phyloP scores from a whole-genome alignment of 2,888 invertebrate genomes.

The Formica aserva region DNA sequence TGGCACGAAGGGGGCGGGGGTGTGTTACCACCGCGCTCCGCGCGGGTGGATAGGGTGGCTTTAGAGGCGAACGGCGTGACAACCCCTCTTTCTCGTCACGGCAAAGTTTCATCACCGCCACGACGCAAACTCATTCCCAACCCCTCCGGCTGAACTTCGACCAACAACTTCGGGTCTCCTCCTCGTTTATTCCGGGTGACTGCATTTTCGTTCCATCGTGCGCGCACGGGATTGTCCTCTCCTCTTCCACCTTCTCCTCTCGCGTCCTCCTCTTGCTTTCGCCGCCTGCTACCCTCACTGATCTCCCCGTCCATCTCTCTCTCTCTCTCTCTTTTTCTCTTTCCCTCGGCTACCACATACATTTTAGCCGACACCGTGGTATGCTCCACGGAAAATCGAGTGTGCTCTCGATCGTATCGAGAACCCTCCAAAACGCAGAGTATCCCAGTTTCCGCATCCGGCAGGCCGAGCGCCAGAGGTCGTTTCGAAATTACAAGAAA shows the following conservation, averaged over 20 bases:
- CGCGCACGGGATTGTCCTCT: slow-evolving; percentile 56
- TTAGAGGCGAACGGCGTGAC: slow-evolving; percentile 80
- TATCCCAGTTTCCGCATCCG: slow-evolving; percentile 26
- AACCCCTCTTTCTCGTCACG: slow-evolving; percentile 84
- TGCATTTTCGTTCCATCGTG: slow-evolving; percentile 84
- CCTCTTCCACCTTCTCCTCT: slow-evolving; percentile 32
- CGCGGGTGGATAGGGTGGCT: slow-evolving; percentile 63
- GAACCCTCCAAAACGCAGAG: slow-evolving; percentile 61
- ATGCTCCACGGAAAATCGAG: slow-evolving; percentile 71
- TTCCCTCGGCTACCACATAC: slow-evolving; percentile 73
- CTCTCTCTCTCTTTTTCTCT: slow-evolving; percentile 33
- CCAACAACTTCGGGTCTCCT: slow-evolving; percentile 85
- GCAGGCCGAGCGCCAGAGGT: not conserved
- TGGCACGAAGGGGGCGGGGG: slow-evolving; percentile 45
- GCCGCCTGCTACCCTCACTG: slow-evolving; percentile 55
- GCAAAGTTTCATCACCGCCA: slow-evolving; percentile 85
- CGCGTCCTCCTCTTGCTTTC: slow-evolving; percentile 58
- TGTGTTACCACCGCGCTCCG: slow-evolving; percentile 45
- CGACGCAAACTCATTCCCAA: slow-evolving; percentile 84
- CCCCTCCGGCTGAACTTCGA: slow-evolving; percentile 83
- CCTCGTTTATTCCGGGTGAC: slow-evolving; percentile 86
- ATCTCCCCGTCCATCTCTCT: slow-evolving; percentile 22
- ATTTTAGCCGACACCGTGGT: slow-evolving; percentile 80
- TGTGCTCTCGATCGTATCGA: slow-evolving; percentile 67
- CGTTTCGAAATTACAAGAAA: slow-evolving; percentile 8